phyloP scores from a whole-genome alignment of 2,797 vertebrate genomes.

The Cephalopachus bancanus region DNA sequence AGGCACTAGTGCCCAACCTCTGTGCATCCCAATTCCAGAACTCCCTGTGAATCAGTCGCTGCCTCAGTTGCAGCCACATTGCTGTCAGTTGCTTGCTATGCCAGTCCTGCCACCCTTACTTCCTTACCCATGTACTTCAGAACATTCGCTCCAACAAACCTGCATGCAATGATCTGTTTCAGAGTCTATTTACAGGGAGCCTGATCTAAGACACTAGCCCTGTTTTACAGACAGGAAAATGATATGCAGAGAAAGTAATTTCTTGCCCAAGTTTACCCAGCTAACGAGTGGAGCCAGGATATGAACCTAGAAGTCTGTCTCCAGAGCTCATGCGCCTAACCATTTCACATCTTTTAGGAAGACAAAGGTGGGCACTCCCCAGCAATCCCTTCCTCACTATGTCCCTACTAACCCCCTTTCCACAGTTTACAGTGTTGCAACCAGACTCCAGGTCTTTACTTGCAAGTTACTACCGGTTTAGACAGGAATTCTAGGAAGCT shows the following conservation, averaged over 20 bases:
- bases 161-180: not conserved
- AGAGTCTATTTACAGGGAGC: no score
- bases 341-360: not conserved
- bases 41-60: not conserved
- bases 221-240: conserved; percentile 17
- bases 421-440: not conserved
- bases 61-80: not conserved
- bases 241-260: not conserved
- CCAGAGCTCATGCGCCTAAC: not conserved
- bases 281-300: not conserved
- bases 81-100: not conserved
- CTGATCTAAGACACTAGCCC: not conserved
- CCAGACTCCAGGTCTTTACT: not conserved
- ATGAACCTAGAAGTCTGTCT: not conserved
- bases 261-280: not conserved
- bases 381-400: no score
- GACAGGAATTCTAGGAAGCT: not conserved
- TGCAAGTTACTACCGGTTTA: not conserved
- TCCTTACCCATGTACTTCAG: not conserved
- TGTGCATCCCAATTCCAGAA: not conserved
- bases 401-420: not conserved
- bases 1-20: not conserved
- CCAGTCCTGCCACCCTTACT: not conserved
- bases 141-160: not conserved
- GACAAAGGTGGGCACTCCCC: not conserved